These are phyloP conservation scores for Notamacropus eugenii DNA, from an alignment of 2,797 vertebrate genomes.

Conservation along the genomic window DNA sequence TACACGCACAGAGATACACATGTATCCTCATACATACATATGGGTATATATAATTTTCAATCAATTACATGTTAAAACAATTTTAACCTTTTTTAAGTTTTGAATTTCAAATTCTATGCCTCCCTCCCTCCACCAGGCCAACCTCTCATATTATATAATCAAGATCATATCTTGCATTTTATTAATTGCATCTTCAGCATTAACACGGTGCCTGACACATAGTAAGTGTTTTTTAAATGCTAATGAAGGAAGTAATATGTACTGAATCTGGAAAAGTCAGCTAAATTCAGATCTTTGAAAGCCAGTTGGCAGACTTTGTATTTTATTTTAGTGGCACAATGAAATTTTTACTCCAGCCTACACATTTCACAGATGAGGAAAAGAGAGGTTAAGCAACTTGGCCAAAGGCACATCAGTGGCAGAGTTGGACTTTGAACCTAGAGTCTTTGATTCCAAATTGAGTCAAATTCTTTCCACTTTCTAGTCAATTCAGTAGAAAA, in stretches of 20 bases:
- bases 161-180: not conserved
- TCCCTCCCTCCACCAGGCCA: not conserved
- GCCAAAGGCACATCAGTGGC: not conserved
- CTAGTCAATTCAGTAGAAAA: not conserved
- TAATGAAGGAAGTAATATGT: not conserved
- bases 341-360: not conserved
- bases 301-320: not conserved
- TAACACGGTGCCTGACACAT: not conserved
- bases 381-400: not conserved
- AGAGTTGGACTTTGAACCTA: not conserved
- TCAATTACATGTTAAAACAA: not conserved
- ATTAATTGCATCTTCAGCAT: not conserved
- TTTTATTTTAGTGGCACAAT: not conserved
- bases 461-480: not conserved
- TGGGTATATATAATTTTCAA: no score
- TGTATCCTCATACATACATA: no score
- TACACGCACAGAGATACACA: no score
- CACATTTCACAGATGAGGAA: not conserved
- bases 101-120: not conserved
- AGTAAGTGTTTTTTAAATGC: not conserved
- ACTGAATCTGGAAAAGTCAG: not conserved
- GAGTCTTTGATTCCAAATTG: not conserved
- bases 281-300: not conserved
- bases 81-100: not conserved
- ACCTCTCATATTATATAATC: not conserved